Evolutionary conservation across 2,888 invertebrate genomes (phyloP), one percentile per base, ranked within the genome.

Genomic region (Nemotelus nigrinus): DNA sequence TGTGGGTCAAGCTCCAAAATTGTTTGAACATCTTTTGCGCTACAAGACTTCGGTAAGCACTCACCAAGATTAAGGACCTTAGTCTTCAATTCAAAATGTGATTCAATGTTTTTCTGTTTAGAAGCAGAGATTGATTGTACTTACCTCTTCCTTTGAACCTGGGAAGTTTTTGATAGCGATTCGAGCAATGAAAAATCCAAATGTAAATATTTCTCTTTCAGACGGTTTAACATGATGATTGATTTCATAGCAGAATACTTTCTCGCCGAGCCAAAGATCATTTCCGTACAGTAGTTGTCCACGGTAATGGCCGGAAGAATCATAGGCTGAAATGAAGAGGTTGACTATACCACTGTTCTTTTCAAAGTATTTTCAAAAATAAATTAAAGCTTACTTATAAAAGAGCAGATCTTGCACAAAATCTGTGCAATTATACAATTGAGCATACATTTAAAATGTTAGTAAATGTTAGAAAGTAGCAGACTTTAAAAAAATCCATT

Each of bases 201-300:
- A 81, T 75, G 85, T 84, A 43, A 87, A 84, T 79, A 84, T 84
- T 68, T 85, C 85, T 2, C 85, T 83, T 47, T 84, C 82, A 44
- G 45, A 43, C 67, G 43, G n/a, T 57, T 81, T 82, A 0, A 81
- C 78, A 64, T 81, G 60, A 0, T 82, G 82, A 78, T 87, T 86
- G 2, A 88, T 88, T 83, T 94, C 94, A 44, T 87, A 84, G 84
- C 95, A 95, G 58, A 93, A 90, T 68, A 89, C 88, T 81, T 90
- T 89, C 68, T 94, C 93, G 3, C 95, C 95, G 83, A 94, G 86
- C 94, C 94, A 95, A 87, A 92, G 94, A 85, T 94, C 93, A 85
- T 93, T 94, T 39, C 94, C 94, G 83, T 93, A 94, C 82, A 94
- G 89, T 82, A 93, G 90, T 84, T 93, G 93, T 7, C 93, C 91